Conservation (phyloP, 1,140 invertebrate species). For the Psix sp. region DNA sequence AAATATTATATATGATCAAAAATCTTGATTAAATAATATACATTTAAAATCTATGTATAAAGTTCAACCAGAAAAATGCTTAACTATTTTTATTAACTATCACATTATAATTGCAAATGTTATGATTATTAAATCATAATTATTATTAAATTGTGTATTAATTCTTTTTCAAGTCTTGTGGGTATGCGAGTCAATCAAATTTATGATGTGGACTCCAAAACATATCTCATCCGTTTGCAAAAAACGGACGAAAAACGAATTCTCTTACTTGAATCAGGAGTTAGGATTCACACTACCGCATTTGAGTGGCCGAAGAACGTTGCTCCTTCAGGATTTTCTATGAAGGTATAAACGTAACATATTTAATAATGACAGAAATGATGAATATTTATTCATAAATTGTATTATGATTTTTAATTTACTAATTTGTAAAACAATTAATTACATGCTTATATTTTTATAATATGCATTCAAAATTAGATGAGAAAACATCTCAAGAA, state of each 20-base stretch:
- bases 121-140: not conserved
- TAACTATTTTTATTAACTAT: too few species aligned
- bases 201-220: slow-evolving; percentile 98
- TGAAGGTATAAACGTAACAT: too few species aligned
- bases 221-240: slow-evolving; percentile 94
- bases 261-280: slow-evolving; percentile 95
- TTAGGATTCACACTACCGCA: slow-evolving; percentile 93
- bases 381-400: too few species aligned
- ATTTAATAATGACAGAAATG: too few species aligned
- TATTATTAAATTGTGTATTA: slow-evolving; percentile 6
- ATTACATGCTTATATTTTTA: slow-evolving; percentile 4
- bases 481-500: slow-evolving; percentile 98
- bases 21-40: too few species aligned
- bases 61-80: too few species aligned
- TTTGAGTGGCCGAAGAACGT: slow-evolving; percentile 99
- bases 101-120: too few species aligned
- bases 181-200: slow-evolving; percentile 97
- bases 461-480: slow-evolving; percentile 76
- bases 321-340: slow-evolving; percentile 96
- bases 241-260: slow-evolving; percentile 89
- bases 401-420: slow-evolving; percentile 22
- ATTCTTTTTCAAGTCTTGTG: slow-evolving; percentile 81
- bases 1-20: too few species aligned
- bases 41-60: too few species aligned
- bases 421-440: slow-evolving; percentile 10